Conservation (phyloP, 2,113 vertebrate genomes). For the Hyperoodon ampullatus region DNA sequence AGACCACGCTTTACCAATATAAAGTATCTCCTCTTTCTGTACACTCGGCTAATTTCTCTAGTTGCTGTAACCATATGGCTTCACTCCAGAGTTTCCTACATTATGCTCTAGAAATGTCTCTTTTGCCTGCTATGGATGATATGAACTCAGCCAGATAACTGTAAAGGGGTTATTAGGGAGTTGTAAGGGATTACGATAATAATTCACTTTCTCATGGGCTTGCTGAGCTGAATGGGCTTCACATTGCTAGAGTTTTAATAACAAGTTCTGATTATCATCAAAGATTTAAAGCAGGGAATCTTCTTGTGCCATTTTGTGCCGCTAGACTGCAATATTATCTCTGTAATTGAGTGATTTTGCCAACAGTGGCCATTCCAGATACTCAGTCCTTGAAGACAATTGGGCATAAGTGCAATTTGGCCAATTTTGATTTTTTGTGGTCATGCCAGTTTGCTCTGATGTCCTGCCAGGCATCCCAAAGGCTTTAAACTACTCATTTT, state of each 20-base stretch:
- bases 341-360: not conserved
- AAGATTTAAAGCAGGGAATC: constrained; percentile 26
- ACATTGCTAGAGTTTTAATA: constrained; percentile 41
- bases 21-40: not conserved
- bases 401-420: constrained; percentile 31
- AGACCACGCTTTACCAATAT: not conserved
- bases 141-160: constrained; percentile 1
- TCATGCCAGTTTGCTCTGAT: constrained; percentile 35
- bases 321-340: not conserved
- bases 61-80: not conserved
- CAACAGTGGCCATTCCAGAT: not conserved
- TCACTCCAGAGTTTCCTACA: not conserved
- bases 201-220: constrained; percentile 26
- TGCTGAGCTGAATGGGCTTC: constrained; percentile 19
- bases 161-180: not conserved
- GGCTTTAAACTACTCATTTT: constrained; percentile 31
- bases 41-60: not conserved
- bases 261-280: not conserved
- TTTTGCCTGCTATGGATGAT: not conserved
- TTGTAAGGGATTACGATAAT: constrained; percentile 24
- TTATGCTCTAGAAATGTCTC: constrained; percentile 8
- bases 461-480: constrained; percentile 35
- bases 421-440: constrained; percentile 52
- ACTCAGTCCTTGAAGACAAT: constrained; percentile 42
- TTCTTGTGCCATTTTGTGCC: constrained; percentile 10